These are phyloP conservation scores for Turdus rufiventris DNA, from an alignment of 2,113 vertebrate species.

Conservation along the genomic window DNA sequence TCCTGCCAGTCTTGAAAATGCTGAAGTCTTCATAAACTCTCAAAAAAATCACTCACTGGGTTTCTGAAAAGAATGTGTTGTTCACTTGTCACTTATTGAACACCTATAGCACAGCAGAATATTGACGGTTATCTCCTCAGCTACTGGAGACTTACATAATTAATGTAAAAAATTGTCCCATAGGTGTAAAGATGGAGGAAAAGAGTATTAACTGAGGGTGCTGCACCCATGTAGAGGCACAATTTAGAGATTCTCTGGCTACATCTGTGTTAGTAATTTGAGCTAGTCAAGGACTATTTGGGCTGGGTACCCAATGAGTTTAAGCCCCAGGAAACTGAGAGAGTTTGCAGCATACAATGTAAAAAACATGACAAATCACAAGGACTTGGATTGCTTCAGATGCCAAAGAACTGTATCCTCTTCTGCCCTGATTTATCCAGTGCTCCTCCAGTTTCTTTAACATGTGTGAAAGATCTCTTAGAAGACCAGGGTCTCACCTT, in stretches of 20 bases:
- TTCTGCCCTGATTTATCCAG: background rate
- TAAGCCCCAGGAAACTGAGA: background rate
- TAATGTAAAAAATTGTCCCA: background rate
- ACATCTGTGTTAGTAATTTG: background rate
- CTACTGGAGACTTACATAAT: background rate
- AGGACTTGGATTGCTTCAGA: background rate
- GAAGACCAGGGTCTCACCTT: background rate
- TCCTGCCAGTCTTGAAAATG: background rate
- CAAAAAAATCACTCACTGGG: background rate
- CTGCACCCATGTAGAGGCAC: background rate
- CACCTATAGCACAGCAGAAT: background rate
- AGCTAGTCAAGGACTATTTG: background rate
- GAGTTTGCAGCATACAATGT: background rate
- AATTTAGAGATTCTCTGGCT: background rate
- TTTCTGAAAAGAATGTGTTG: background rate
- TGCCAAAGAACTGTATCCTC: background rate
- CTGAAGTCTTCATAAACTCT: background rate
- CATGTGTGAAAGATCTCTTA: background rate
- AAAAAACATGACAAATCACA: background rate
- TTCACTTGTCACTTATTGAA: background rate
- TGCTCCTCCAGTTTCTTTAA: background rate
- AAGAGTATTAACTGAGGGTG: background rate
- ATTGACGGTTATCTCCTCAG: background rate
- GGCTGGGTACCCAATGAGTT: background rate
- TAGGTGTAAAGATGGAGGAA: background rate